Conservation (phyloP, 2,888 invertebrate species). For the Troides oblongomaculatus region DNA sequence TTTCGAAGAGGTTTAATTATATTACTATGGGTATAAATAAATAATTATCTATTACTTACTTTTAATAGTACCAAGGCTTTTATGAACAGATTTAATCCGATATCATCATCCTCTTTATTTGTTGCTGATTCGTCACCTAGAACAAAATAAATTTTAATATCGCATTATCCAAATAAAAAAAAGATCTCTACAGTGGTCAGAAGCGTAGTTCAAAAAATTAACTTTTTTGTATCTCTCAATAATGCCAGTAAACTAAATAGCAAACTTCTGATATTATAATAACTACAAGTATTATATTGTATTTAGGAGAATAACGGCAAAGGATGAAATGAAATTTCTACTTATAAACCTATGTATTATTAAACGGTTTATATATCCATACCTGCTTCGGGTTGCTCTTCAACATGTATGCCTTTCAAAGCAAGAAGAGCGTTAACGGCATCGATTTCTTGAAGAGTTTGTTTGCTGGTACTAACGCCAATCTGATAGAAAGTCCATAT, state of each 20-base stretch:
- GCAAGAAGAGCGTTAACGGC: background rate
- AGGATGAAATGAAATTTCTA: background rate
- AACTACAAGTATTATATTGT: background rate
- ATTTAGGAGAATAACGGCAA: background rate
- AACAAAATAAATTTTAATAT: background rate
- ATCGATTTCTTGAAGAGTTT: background rate
- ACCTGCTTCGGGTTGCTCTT: background rate
- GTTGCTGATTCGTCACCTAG: background rate
- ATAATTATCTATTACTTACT: background rate
- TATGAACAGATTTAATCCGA: background rate
- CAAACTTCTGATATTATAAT: background rate
- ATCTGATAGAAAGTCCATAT: background rate
- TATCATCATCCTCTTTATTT: background rate
- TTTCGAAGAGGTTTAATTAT: no score
- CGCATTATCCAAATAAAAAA: background rate
- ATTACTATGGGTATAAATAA: no score
- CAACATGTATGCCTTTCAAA: background rate
- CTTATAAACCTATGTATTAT: background rate
- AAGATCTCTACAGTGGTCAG: background rate
- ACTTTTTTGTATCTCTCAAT: no score
- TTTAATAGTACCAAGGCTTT: background rate
- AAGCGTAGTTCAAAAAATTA: no score
- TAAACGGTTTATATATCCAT: background rate
- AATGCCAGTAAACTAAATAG: background rate
- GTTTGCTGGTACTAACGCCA: background rate